These are phyloP conservation scores for Balearica regulorum DNA, from an alignment of 2,797 vertebrate species.

Conservation along the genomic window DNA sequence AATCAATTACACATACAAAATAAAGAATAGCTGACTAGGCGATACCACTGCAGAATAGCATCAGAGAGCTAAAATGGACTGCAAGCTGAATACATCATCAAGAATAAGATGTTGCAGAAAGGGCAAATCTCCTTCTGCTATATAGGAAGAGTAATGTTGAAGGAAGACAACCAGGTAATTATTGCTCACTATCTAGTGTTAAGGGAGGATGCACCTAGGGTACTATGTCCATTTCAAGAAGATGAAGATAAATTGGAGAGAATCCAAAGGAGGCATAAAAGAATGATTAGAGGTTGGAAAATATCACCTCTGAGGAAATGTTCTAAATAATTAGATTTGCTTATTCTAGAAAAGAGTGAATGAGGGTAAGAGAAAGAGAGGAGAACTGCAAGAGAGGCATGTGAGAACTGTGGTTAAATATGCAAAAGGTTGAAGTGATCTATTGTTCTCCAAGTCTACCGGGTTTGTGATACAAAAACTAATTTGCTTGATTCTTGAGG, in stretches of 20 bases:
- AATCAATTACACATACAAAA: background rate
- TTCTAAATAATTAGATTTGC: conserved; percentile 47
- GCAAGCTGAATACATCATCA: background rate
- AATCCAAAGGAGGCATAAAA: conserved; percentile 8
- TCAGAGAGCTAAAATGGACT: background rate
- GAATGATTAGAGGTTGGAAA: conserved; percentile 24
- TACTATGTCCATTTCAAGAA: background rate
- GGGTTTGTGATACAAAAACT: background rate
- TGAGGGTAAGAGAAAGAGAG: background rate
- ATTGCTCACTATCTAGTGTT: background rate
- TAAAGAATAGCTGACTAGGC: background rate
- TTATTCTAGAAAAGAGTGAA: background rate
- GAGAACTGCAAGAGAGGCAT: background rate
- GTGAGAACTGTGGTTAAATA: background rate
- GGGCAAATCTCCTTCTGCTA: background rate
- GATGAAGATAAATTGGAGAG: conserved; percentile 38
- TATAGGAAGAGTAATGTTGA: background rate
- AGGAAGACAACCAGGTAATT: conserved; percentile 9
- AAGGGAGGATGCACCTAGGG: background rate
- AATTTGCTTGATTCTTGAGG: background rate
- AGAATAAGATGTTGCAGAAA: background rate
- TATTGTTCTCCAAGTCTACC: background rate
- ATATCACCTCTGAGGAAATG: conserved; percentile 16
- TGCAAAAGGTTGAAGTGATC: background rate
- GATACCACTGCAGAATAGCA: background rate